Conservation (phyloP, 2,113 vertebrate genomes). For the Silurus glanis region DNA sequence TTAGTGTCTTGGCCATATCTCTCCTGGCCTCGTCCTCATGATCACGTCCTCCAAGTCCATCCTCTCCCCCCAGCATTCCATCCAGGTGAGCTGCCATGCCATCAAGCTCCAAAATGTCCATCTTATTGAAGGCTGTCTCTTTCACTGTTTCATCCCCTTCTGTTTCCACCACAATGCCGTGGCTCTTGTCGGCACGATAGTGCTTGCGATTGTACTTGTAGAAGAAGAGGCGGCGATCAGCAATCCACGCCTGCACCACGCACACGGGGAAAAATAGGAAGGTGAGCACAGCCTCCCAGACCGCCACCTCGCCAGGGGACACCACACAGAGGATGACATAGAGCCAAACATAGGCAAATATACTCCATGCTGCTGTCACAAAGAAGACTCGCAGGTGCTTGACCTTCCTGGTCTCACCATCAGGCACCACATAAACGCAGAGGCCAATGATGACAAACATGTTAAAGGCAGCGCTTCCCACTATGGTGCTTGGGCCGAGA, state of each 20-base stretch:
- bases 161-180: slow-evolving; percentile 78
- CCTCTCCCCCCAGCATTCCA: slow-evolving; percentile 64
- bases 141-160: slow-evolving; percentile 64
- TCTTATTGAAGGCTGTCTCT: slow-evolving; percentile 73
- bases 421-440: slow-evolving; percentile 81
- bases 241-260: slow-evolving; percentile 82
- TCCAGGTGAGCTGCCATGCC: slow-evolving; percentile 71
- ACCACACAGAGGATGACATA: slow-evolving; percentile 79
- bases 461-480: slow-evolving; percentile 84
- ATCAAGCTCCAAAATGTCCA: slow-evolving; percentile 78
- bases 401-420: slow-evolving; percentile 78
- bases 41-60: slow-evolving; percentile 67
- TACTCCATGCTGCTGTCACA: slow-evolving; percentile 79
- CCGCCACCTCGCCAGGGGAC: slow-evolving; percentile 77
- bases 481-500: slow-evolving; percentile 82
- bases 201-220: slow-evolving; percentile 79
- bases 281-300: slow-evolving; percentile 83
- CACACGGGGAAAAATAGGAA: slow-evolving; percentile 74
- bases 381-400: slow-evolving; percentile 83
- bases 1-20: slow-evolving; percentile 79
- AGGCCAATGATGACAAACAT: slow-evolving; percentile 84
- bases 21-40: slow-evolving; percentile 75
- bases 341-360: slow-evolving; percentile 85
- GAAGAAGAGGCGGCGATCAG: slow-evolving; percentile 79
- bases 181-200: slow-evolving; percentile 76